Conservation (phyloP, 1,140 invertebrate genomes). For the Dendrolimus kikuchii region DNA sequence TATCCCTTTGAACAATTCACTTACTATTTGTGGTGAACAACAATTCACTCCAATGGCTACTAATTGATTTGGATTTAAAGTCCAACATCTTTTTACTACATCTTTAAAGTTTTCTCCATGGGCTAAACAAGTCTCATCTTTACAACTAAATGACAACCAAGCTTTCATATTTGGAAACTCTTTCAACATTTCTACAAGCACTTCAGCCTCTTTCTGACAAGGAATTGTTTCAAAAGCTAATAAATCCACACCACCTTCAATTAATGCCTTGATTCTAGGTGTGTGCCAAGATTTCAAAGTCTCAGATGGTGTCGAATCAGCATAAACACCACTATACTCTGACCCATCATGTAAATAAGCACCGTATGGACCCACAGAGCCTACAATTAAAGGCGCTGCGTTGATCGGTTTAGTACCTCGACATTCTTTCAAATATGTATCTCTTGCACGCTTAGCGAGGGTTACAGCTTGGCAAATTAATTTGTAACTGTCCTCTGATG, state of each 20-base stretch:
- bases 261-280: conserved; percentile 80
- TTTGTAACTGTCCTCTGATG: conserved; percentile 74
- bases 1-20: conserved; percentile 75
- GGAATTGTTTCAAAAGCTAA: conserved; percentile 93
- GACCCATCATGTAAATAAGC: conserved; percentile 89
- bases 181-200: conserved; percentile 81
- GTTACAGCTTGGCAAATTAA: conserved; percentile 81
- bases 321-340: conserved; percentile 90
- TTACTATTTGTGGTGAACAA: conserved; percentile 70
- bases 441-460: conserved; percentile 76
- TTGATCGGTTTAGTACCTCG: conserved; percentile 13
- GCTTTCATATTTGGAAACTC: conserved; percentile 81
- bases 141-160: conserved; percentile 88
- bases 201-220: conserved; percentile 83
- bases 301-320: conserved; percentile 74
- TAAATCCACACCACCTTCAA: conserved; percentile 84
- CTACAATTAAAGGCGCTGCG: conserved; percentile 76
- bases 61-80: conserved; percentile 77
- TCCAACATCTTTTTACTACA: conserved; percentile 76
- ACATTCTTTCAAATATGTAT: conserved; percentile 71
- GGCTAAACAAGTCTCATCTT: conserved; percentile 73
- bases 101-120: conserved; percentile 83
- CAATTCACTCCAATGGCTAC: conserved; percentile 92
- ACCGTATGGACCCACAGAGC: conserved; percentile 93
- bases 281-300: conserved; percentile 85